A percentile compares a stretch with the other conserved stretches of the same genome.
These are phyloP conservation scores for Herpetotheres cachinnans DNA, from an alignment of 2,113 vertebrate species.

Conservation along the genomic window DNA sequence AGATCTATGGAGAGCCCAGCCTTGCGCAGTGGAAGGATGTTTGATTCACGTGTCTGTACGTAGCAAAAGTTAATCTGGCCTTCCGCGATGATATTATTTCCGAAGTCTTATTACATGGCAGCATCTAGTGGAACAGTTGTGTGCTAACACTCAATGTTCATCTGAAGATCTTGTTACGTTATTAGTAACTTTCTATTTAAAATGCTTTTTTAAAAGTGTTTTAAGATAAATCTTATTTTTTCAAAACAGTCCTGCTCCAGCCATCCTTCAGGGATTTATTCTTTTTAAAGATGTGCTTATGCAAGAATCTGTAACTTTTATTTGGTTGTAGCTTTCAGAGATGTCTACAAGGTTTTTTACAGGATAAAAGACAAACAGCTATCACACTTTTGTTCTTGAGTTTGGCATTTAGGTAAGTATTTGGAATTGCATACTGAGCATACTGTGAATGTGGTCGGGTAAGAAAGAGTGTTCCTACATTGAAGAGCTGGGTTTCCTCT, in stretches of 20 bases:
- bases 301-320: background rate
- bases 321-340: background rate
- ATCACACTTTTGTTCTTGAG: background rate
- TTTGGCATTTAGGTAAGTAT: background rate
- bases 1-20: background rate
- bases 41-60: background rate
- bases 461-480: background rate
- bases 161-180: background rate
- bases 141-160: background rate
- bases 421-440: background rate
- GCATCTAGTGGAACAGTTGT: slow-evolving; percentile 57
- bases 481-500: background rate
- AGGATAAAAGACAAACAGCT: background rate
- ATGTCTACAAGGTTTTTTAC: background rate
- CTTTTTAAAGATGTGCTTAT: background rate
- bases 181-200: background rate
- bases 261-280: background rate
- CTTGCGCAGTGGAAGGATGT: background rate
- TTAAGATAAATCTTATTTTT: background rate
- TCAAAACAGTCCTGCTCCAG: background rate
- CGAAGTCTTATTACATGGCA: slow-evolving; percentile 3
- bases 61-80: background rate
- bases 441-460: background rate
- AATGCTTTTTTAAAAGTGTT: background rate
- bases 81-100: background rate